A percentile compares a stretch with the other conserved stretches of the same genome.
These are phyloP conservation scores for Mus minutoides DNA, from an alignment of 2,797 vertebrate species.

Conservation along the genomic window DNA sequence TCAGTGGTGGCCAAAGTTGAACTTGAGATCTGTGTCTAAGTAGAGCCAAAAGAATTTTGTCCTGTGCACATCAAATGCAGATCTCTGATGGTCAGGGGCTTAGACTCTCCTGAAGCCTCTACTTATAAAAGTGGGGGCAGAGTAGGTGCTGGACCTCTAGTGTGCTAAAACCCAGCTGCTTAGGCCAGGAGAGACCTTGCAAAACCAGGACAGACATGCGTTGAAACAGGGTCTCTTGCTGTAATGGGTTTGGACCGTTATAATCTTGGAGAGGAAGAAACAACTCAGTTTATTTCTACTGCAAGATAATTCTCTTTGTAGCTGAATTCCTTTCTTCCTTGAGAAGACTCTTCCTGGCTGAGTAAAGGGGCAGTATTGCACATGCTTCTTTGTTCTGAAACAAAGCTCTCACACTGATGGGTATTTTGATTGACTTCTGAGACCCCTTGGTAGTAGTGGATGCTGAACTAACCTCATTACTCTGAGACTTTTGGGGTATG, in stretches of 20 bases:
- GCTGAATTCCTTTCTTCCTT: not conserved
- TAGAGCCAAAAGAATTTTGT: not conserved
- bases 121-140: not conserved
- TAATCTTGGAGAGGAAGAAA: not conserved
- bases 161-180: not conserved
- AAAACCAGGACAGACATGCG: not conserved
- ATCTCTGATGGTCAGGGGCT: not conserved
- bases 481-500: conserved; percentile 27
- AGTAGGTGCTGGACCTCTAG: not conserved
- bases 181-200: not conserved
- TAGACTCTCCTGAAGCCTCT: not conserved
- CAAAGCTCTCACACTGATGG: conserved; percentile 42
- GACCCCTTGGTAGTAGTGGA: conserved; percentile 12
- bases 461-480: conserved; percentile 72
- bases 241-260: not conserved
- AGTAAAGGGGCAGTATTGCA: not conserved
- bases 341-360: not conserved
- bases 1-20: not conserved
- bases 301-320: conserved; percentile 54
- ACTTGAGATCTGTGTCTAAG: conserved; percentile 30
- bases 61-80: not conserved
- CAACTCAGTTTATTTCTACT: conserved; percentile 30
- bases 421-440: conserved; percentile 62
- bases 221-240: not conserved
- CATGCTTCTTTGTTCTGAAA: conserved; percentile 37